Conservation (phyloP, 92 coral and sea anemone species). For the Porites cylindrica region DNA sequence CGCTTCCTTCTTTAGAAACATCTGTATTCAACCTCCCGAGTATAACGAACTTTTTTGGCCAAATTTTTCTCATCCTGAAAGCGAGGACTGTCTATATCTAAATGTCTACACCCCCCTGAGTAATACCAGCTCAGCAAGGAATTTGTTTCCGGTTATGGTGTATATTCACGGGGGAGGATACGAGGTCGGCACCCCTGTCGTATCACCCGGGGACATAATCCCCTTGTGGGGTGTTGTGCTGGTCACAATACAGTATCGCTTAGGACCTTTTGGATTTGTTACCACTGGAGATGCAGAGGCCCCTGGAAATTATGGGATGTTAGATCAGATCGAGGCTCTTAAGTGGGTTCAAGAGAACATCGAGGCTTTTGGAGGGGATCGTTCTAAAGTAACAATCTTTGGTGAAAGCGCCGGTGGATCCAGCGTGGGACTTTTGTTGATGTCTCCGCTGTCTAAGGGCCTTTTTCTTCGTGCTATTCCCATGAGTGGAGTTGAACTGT, state of each 20-base stretch:
- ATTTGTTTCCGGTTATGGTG: conserved; percentile 80
- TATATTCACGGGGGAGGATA: conserved; percentile 93
- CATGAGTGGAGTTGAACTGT: conserved; percentile 79
- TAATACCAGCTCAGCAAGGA: neutral
- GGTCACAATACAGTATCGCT: conserved; percentile 89
- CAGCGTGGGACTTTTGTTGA: conserved; percentile 78
- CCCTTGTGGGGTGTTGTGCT: conserved; percentile 88
- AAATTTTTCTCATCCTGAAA: conserved; percentile 60
- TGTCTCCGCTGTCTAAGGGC: conserved; percentile 79
- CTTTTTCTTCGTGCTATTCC: conserved; percentile 87
- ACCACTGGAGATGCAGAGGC: conserved; percentile 80
- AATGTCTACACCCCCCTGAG: conserved; percentile 74
- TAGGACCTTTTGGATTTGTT: conserved; percentile 85
- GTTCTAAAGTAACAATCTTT: conserved; percentile 82
- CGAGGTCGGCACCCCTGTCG: conserved; percentile 85
- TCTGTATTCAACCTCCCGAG: conserved; percentile 65
- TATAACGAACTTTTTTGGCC: conserved; percentile 73
- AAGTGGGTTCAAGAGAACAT: conserved; percentile 86
- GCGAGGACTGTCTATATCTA: conserved; percentile 85
- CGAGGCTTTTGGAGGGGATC: conserved; percentile 78
- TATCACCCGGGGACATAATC: conserved; percentile 86
- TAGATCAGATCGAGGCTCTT: conserved; percentile 85
- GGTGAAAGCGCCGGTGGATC: conserved; percentile 95
- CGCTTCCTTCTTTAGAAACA: conserved; percentile 73
- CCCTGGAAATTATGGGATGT: conserved; percentile 90